Base-by-base conservation (phyloP, 2,888 invertebrate genomes). In the Lamellibrachia satsuma region DNA sequence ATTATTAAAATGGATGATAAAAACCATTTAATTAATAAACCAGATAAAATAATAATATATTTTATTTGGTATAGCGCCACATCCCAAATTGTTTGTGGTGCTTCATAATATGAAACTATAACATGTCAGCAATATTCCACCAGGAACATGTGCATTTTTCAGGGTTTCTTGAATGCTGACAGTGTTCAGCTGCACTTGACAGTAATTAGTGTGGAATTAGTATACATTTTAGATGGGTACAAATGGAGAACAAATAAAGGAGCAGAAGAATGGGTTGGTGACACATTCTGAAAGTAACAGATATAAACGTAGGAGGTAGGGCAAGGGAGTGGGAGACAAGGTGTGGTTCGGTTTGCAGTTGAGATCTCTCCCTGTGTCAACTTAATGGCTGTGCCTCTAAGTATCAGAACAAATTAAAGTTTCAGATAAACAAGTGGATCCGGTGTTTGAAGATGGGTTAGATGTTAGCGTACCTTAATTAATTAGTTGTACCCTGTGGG, bases 401-500 rank as follows among this genome's bases (percentile, higher is more conserved):
- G 75, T 75, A 22, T 75, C 75, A 22, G 75, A 75, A 75, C 75
- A 75, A 75, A 75, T 75, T 75, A 6, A 22, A 22, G 22, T 75
- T 75, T 75, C 75, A 4, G 75, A 75, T 75, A 75, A 75, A 75
- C 75, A 75, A 75, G 22, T 75, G 75, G 22, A 22, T 1, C n/a
- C 15, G 75, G 75, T 75, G 75, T 75, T 75, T 75, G 75, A 75
- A 75, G 75, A 75, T 75, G 75, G 15, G 75, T 3, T 75, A 75
- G 75, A 22, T n/a, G n/a, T 75, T 75, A 75, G n/a, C 75, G n/a
- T 75, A 75, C 75, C 75, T 75, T 75, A 75, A 75, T 75, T 75
- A 75, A 75, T 75, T 75, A 75, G 75, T 75, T 75, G 75, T 75
- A n/a, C n/a, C 75, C 75, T 75, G 75, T 75, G 11, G 75, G 15